Base-by-base conservation (phyloP, 2,888 invertebrate species). In the Synergus itoensis region DNA sequence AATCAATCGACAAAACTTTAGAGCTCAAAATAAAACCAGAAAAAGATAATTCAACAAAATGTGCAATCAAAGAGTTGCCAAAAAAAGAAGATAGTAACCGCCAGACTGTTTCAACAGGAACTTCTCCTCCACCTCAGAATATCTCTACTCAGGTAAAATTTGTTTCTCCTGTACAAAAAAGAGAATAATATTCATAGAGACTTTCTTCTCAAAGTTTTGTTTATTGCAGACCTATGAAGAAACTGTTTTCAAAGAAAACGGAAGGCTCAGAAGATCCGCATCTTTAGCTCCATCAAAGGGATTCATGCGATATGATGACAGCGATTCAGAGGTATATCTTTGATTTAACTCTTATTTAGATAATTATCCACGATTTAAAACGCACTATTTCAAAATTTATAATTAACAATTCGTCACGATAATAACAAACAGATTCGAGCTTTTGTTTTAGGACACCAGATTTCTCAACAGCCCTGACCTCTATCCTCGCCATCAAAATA, bases 71-170 rank as follows among this genome's bases (percentile, higher is more conserved):
- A n/a, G 36, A 63, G 77, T 28, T 64, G 18, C 9, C 9, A 28
- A 45, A 67, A 43, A 18, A 45, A 43, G 21, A 14, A 67, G 18
- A 67, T 0, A 4, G 43, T 16, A 5, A 14, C 79, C 81, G 82
- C 60, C 82, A 79, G 78, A 89, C 92, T 45, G 92, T 93, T 64
- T 96, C 96, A 80, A 96, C 95, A 75, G 97, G 96, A 80, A 97
- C 97, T 48, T 97, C 97, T 48, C 97, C 97, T 64, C 96, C 97
- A 48, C 97, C 97, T 3, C 97, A 97, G 92, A 96, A 93, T 90
- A 97, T 96, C 88, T 96, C 97, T 41, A 98, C 97, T 40, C 97
- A 98, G 94, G 96, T 96, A 92, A 88, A 88, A 84, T 64, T 77
- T n/a, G 14, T 5, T 9, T 9, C 4, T 3, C n/a, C 18, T 57